These are phyloP conservation scores for Musca domestica DNA, from an alignment of 1,140 invertebrate genomes.

Conservation along the genomic window DNA sequence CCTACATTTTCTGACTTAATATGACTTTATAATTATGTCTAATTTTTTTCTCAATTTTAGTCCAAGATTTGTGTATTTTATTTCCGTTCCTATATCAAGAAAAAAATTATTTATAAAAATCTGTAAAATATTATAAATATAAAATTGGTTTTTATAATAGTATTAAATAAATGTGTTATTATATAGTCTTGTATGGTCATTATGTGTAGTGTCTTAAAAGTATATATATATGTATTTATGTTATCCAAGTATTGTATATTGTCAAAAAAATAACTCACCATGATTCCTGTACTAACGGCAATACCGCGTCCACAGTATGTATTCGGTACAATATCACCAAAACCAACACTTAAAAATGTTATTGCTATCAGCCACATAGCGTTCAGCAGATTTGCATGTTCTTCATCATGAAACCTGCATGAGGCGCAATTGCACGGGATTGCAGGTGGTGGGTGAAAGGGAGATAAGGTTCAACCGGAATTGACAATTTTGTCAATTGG, in stretches of 20 bases:
- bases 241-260: background rate
- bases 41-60: no score
- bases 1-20: no score
- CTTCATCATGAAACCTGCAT: constrained; percentile 90
- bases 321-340: constrained; percentile 99
- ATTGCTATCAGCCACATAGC: constrained; percentile 99
- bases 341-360: constrained; percentile 97
- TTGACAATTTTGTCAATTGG: background rate
- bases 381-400: constrained; percentile 96
- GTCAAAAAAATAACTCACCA: constrained; percentile 69
- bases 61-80: no score
- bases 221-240: background rate
- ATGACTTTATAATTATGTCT: no score
- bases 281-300: constrained; percentile 96
- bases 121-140: background rate
- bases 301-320: constrained; percentile 98
- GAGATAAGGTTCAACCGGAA: background rate
- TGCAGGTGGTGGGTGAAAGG: no score
- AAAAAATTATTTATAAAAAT: background rate
- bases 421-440: constrained; percentile 29
- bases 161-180: background rate
- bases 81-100: no score
- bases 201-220: background rate
- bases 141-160: no score
- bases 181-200: background rate